Evolutionary conservation across 2,888 invertebrate genomes (phyloP), one percentile per base, ranked within the genome.

Genomic region (Iselma pallidipennis): DNA sequence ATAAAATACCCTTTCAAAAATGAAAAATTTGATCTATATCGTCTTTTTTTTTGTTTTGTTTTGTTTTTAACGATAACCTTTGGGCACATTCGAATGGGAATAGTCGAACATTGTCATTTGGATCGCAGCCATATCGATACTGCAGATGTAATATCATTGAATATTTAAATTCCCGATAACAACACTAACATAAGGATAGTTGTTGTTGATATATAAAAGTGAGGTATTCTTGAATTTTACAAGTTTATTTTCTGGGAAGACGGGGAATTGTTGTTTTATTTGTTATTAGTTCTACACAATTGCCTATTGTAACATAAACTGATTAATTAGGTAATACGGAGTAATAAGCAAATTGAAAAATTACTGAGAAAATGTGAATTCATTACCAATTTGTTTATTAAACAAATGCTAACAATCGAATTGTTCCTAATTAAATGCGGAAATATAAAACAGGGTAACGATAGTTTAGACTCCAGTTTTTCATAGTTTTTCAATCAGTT

Each of bases 111-210:
- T 21, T 52, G 52, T 52, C 52, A 31, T 52, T 52, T 52, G 52
- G 52, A 52, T 29, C 19, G 19, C 29, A 16, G 52, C 52, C 52
- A 52, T 52, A 52, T 52, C 52, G 52, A 52, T 52, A 23, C 23
- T 52, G 52, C 52, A 52, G 52, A 52, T 52, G 52, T 52, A 52
- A 52, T 52, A 19, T 29, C 52, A 52, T 52, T 52, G 52, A 52
- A 52, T 52, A 52, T 52, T 52, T 52, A 52, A 52, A 52, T 52
- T 29, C 12, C n/a, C 52, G 14, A 19, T 52, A 52, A 52, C 31
- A 52, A 52, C 23, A 52, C 31, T 19, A 23, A 52, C 52, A 33
- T 29, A 7, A n/a, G 25, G 16, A 33, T 31, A 29, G 31, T 52
- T 31, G 23, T 52, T 31, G 26, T 29, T 52, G 52, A 31, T 31